A percentile compares a stretch with the other conserved stretches of the same genome.
These are phyloP conservation scores for Rosalia funebris DNA, from an alignment of 2,888 invertebrate genomes.

Conservation along the genomic window DNA sequence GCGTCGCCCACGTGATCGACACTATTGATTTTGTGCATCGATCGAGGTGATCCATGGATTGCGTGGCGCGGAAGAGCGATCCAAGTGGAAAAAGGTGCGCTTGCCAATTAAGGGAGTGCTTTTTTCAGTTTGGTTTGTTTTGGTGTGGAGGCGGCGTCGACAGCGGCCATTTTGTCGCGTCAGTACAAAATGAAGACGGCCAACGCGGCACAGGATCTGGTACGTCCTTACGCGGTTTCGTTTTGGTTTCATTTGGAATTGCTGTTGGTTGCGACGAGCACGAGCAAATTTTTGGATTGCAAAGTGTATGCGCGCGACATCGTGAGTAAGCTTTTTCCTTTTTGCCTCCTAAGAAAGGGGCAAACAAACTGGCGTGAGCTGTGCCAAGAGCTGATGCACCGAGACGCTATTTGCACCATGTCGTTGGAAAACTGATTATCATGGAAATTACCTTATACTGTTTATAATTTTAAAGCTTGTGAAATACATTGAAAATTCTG, in stretches of 20 bases:
- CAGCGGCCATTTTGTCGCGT: slow-evolving; percentile 41
- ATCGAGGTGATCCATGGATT: not conserved
- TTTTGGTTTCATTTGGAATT: too few relatives aligned
- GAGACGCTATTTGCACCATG: slow-evolving; percentile 11
- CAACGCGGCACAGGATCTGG: too few relatives aligned
- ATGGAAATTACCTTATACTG: too few relatives aligned
- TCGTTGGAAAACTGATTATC: too few relatives aligned
- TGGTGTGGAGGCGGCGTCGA: slow-evolving; percentile 37
- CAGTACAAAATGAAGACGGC: slow-evolving; percentile 18
- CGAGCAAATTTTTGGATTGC: not conserved
- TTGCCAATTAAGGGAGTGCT: not conserved
- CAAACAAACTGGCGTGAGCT: slow-evolving; percentile 4
- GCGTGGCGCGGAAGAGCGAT: not conserved
- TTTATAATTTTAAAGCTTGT: too few relatives aligned
- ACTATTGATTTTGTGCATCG: slow-evolving; percentile 21
- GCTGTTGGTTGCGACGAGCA: too few relatives aligned
- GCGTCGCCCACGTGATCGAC: slow-evolving; percentile 17
- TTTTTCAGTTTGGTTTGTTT: slow-evolving; percentile 25
- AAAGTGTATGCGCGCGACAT: not conserved
- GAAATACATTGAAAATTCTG: too few relatives aligned
- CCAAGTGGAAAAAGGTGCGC: not conserved
- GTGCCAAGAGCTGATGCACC: slow-evolving; percentile 21
- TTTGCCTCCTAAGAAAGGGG: slow-evolving; percentile 8
- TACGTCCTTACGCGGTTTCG: too few relatives aligned
- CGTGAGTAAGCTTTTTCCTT: slow-evolving; percentile 5